Evolutionary conservation across 2,888 invertebrate species (phyloP).

Genomic region (Andrena minutula): DNA sequence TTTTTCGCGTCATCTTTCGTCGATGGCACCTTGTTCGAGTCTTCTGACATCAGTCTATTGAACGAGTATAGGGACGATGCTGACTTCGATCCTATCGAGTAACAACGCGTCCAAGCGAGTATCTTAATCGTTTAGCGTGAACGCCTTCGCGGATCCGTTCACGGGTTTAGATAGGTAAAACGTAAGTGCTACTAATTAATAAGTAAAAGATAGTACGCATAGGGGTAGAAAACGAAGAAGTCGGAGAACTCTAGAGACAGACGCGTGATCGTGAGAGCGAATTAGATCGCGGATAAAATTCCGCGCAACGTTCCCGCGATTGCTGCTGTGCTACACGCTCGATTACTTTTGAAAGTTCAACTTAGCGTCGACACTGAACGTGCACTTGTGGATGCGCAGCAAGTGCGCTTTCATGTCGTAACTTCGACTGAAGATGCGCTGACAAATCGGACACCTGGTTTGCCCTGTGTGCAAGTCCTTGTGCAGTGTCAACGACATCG

Average conservation of each 20-base stretch:
- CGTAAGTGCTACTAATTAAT: slow-evolving; percentile 12
- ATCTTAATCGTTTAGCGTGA: slow-evolving; percentile 13
- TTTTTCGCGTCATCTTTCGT: slow-evolving; percentile 43
- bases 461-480: slow-evolving; percentile 88
- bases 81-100: slow-evolving; percentile 11
- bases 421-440: slow-evolving; percentile 87
- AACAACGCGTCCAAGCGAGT: not conserved
- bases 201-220: slow-evolving; percentile 9
- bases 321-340: not conserved
- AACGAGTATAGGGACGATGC: slow-evolving; percentile 21
- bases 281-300: too few species aligned
- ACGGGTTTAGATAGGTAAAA: slow-evolving; percentile 15
- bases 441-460: slow-evolving; percentile 88
- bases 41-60: slow-evolving; percentile 51
- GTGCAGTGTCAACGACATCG: slow-evolving; percentile 88
- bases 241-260: not conserved
- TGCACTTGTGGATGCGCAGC: slow-evolving; percentile 87
- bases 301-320: not conserved
- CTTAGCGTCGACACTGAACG: slow-evolving; percentile 74
- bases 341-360: slow-evolving; percentile 70
- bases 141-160: slow-evolving; percentile 19
- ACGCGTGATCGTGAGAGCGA: too few species aligned
- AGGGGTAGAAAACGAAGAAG: not conserved
- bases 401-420: slow-evolving; percentile 88
- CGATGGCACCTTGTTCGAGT: slow-evolving; percentile 55